Percentiles rank a stretch among this genome's conserved stretches.
These are phyloP conservation scores for Apolygus lucorum DNA, from an alignment of 1,140 invertebrate species.

Conservation along the genomic window DNA sequence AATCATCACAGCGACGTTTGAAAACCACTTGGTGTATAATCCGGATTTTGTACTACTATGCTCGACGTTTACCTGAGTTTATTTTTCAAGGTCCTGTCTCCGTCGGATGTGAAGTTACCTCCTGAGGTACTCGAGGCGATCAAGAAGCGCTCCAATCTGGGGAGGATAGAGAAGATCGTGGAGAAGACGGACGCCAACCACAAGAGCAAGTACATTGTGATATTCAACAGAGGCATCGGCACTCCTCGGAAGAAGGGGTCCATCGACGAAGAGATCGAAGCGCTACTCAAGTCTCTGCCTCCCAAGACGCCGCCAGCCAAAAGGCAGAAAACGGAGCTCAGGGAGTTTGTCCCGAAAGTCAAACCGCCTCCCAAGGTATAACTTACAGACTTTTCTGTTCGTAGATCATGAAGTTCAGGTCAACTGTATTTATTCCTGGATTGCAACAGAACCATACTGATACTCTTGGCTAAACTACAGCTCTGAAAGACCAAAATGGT, in stretches of 20 bases:
- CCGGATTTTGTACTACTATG: no score
- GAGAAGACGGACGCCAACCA: background rate
- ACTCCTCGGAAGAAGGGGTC: background rate
- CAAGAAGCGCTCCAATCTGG: background rate
- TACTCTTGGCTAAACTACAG: no score
- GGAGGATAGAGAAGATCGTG: constrained; percentile 4
- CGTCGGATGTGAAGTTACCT: background rate
- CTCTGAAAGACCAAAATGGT: no score
- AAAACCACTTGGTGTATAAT: no score
- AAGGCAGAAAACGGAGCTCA: background rate
- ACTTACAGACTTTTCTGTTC: no score
- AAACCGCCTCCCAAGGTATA: no score
- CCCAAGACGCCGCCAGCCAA: background rate
- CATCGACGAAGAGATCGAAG: background rate
- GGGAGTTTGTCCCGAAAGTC: background rate
- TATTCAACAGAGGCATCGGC: background rate
- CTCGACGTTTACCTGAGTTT: no score
- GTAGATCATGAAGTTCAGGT: no score
- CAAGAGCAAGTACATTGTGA: constrained; percentile 1
- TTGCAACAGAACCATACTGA: no score
- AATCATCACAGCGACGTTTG: no score
- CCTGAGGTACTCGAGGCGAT: background rate
- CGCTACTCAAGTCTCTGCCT: constrained; percentile 6
- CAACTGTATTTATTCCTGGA: no score
- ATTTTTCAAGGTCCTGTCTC: background rate